Evolutionary conservation across 2,888 invertebrate genomes (phyloP).

Genomic region (Terebella lapidaria): DNA sequence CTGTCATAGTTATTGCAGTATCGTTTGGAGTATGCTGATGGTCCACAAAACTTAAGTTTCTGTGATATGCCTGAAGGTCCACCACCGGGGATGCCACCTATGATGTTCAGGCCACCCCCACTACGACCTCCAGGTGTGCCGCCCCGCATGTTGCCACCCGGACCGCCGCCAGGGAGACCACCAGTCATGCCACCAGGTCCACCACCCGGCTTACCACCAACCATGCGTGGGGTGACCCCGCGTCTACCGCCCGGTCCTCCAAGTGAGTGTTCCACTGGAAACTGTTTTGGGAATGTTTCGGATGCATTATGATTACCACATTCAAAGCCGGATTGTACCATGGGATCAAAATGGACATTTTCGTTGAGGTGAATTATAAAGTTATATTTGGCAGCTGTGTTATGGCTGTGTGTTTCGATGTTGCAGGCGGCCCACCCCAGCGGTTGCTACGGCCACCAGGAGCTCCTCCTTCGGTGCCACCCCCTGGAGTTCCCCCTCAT

Average conservation of each 20-base stretch:
- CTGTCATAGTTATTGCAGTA: too few relatives aligned
- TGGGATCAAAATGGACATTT: too few relatives aligned
- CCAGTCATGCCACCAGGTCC: slow-evolving; percentile 49
- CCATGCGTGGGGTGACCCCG: slow-evolving; percentile 46
- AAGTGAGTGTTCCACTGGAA: background rate
- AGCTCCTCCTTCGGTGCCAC: slow-evolving; percentile 43
- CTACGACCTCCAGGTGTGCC: slow-evolving; percentile 38
- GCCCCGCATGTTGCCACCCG: slow-evolving; percentile 49
- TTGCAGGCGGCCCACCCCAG: slow-evolving; percentile 44
- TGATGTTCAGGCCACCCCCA: slow-evolving; percentile 52
- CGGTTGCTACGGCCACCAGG: slow-evolving; percentile 31
- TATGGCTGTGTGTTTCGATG: background rate
- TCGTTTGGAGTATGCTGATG: too few relatives aligned
- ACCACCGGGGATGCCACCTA: slow-evolving; percentile 59
- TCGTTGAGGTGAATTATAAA: too few relatives aligned
- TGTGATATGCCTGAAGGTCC: slow-evolving; percentile 44
- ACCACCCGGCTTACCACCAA: slow-evolving; percentile 49
- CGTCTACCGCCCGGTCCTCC: slow-evolving; percentile 58
- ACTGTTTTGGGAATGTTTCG: too few relatives aligned
- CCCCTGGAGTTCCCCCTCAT: slow-evolving; percentile 24
- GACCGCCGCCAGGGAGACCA: slow-evolving; percentile 49
- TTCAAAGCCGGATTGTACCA: too few relatives aligned
- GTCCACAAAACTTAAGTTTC: too few relatives aligned
- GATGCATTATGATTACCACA: too few relatives aligned
- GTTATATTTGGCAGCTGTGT: too few relatives aligned